These are phyloP conservation scores for Bombyx mandarina DNA, from an alignment of 1,140 invertebrate species.

Conservation along the genomic window DNA sequence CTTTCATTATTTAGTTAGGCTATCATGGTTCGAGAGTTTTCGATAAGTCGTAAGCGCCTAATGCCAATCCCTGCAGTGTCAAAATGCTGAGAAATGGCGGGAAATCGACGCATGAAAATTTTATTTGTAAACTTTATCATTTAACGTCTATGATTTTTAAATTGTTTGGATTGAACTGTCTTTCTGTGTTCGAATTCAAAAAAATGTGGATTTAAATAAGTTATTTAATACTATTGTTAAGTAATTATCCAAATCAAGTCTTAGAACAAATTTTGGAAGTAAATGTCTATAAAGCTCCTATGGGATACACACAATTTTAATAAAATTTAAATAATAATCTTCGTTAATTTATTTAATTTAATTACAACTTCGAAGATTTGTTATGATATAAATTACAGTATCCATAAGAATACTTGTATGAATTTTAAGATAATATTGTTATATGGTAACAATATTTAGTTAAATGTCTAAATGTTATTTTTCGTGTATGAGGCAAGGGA, in stretches of 20 bases:
- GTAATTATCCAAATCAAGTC: too few relatives aligned
- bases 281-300: too few relatives aligned
- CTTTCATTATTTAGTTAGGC: background rate
- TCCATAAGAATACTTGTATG: background rate
- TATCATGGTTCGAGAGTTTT: background rate
- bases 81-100: background rate
- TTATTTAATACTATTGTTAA: too few relatives aligned
- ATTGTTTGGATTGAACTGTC: too few relatives aligned
- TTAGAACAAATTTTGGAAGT: too few relatives aligned
- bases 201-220: too few relatives aligned
- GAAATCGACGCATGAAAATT: background rate
- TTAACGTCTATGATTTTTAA: too few relatives aligned
- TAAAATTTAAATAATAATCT: too few relatives aligned
- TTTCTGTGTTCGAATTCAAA: too few relatives aligned
- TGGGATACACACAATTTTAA: too few relatives aligned
- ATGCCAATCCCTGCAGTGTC: background rate
- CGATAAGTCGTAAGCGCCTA: background rate
- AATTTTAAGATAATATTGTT: background rate
- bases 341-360: background rate
- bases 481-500: constrained; percentile 11
- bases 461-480: background rate
- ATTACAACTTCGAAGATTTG: constrained; percentile 4
- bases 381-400: background rate
- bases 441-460: background rate
- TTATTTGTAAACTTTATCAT: background rate